A percentile compares a stretch with the other conserved stretches of the same genome.
These are phyloP conservation scores for Crossaster papposus DNA, from an alignment of 53 echinoderm and acorn worm species.

Conservation along the genomic window DNA sequence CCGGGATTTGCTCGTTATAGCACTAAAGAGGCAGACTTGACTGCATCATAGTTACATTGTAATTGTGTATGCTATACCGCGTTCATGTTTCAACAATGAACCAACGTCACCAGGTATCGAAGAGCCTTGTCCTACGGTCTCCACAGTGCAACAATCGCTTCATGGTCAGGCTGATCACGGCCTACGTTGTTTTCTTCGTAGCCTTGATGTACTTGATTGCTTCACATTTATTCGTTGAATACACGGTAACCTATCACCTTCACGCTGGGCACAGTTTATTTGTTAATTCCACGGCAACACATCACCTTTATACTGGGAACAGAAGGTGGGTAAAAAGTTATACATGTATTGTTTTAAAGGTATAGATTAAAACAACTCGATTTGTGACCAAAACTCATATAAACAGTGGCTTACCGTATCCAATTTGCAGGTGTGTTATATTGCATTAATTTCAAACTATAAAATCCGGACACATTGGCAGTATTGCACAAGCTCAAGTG, in stretches of 20 bases:
- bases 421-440: too few relatives aligned
- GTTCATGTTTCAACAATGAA: neutral
- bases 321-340: neutral
- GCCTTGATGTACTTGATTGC: neutral
- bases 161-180: neutral
- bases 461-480: too few relatives aligned
- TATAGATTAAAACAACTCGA: too few relatives aligned
- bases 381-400: too few relatives aligned
- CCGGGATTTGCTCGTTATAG: too few relatives aligned
- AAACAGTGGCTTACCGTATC: too few relatives aligned
- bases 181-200: neutral
- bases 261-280: too few relatives aligned
- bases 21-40: too few relatives aligned
- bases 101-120: neutral
- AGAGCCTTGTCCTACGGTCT: neutral
- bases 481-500: too few relatives aligned
- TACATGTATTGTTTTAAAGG: neutral
- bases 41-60: too few relatives aligned
- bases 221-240: neutral
- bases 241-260: neutral
- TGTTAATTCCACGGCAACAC: too few relatives aligned
- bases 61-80: neutral
- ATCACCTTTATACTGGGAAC: neutral
- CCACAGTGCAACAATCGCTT: neutral
- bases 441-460: too few relatives aligned